These are phyloP conservation scores for Sinocyclocheilus maitianheensis DNA, from an alignment of 2,113 vertebrate species.

Conservation along the genomic window DNA sequence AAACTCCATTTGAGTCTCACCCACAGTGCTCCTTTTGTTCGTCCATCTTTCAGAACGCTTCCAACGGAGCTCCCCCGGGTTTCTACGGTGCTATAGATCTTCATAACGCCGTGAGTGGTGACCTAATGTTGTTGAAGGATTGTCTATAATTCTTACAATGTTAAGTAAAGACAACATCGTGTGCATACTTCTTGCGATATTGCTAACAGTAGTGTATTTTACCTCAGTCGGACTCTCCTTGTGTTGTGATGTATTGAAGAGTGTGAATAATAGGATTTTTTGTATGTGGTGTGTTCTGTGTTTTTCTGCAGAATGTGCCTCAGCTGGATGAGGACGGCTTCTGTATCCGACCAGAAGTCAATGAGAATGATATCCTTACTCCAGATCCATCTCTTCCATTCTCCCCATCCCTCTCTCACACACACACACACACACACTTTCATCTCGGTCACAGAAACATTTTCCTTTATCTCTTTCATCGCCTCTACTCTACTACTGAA, in stretches of 20 bases:
- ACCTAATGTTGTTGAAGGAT: conserved; percentile 28
- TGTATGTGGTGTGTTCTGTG: conserved; percentile 21
- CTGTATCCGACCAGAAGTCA: conserved; percentile 92
- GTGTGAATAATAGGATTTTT: conserved; percentile 33
- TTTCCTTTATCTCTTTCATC: conserved; percentile 5
- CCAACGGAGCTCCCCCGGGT: conserved; percentile 66
- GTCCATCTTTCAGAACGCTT: conserved; percentile 68
- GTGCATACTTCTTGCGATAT: conserved; percentile 25
- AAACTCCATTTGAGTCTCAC: conserved; percentile 4
- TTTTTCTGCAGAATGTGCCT: conserved; percentile 84
- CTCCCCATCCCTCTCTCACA: background rate
- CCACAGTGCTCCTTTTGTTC: conserved; percentile 50
- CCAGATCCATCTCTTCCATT: background rate
- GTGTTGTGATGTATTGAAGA: conserved; percentile 29
- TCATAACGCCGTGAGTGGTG: conserved; percentile 68
- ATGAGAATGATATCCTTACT: conserved; percentile 92
- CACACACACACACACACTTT: background rate
- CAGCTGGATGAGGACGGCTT: conserved; percentile 95
- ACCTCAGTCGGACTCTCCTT: conserved; percentile 1
- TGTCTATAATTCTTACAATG: conserved; percentile 18
- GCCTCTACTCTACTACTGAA: background rate
- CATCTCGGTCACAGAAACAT: conserved; percentile 13
- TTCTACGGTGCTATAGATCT: conserved; percentile 73
- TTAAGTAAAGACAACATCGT: conserved; percentile 25
- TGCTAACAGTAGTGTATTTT: conserved; percentile 29